These are phyloP conservation scores for Pachliopta kotzebuea DNA, from an alignment of 2,888 invertebrate genomes.

Conservation along the genomic window DNA sequence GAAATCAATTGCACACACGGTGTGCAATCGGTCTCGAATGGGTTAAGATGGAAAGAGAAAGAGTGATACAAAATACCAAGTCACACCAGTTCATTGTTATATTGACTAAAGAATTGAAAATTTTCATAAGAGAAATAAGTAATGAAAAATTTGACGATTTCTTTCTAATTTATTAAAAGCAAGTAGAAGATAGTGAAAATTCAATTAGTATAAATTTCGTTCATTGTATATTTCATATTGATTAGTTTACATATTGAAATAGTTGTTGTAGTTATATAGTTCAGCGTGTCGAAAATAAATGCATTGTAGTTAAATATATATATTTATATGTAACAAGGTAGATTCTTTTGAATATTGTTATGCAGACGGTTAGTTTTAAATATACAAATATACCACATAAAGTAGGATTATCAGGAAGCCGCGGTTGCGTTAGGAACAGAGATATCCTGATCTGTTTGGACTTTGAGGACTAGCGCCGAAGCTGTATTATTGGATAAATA, in stretches of 20 bases:
- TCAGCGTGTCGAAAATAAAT: neutral
- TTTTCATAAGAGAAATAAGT: too few species aligned
- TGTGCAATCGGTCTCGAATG: too few species aligned
- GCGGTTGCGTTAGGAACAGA: too few species aligned
- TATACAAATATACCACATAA: neutral
- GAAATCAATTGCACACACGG: too few species aligned
- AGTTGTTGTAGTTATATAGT: neutral
- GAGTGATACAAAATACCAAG: too few species aligned
- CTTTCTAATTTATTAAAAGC: neutral
- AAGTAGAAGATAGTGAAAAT: neutral
- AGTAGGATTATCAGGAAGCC: neutral
- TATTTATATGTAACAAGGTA: neutral
- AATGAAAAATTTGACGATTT: neutral
- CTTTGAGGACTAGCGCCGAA: too few species aligned
- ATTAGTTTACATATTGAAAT: neutral
- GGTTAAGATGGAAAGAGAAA: too few species aligned
- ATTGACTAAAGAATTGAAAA: too few species aligned
- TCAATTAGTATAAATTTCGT: slow-evolving; percentile 5
- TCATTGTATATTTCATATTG: slow-evolving; percentile 1
- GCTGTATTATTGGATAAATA: too few species aligned
- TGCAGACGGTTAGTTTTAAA: neutral
- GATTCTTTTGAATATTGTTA: neutral
- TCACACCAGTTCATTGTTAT: too few species aligned
- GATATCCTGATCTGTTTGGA: too few species aligned
- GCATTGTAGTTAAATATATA: neutral